These are phyloP conservation scores for Gobiocypris rarus DNA, from an alignment of 2,113 vertebrate species.

Conservation along the genomic window DNA sequence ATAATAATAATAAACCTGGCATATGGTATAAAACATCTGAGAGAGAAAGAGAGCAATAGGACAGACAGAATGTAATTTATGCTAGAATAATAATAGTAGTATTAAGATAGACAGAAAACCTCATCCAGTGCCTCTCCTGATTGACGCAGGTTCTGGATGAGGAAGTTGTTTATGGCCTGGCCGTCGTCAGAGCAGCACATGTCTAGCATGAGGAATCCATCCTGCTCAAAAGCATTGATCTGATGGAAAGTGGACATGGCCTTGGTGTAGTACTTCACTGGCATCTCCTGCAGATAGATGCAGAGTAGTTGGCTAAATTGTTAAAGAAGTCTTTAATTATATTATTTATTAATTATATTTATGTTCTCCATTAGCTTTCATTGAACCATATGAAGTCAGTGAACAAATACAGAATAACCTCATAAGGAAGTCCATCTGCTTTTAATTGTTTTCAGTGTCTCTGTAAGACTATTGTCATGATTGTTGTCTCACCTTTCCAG, in stretches of 20 bases:
- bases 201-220: slow-evolving; percentile 86
- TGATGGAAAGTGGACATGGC: slow-evolving; percentile 88
- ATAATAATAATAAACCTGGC: too few species aligned
- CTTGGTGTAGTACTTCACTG: slow-evolving; percentile 78
- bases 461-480: neutral
- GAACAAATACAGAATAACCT: neutral
- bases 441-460: neutral
- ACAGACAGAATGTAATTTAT: too few species aligned
- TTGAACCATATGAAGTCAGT: neutral
- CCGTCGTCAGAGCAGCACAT: slow-evolving; percentile 87
- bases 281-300: slow-evolving; percentile 73
- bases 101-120: slow-evolving; percentile 57
- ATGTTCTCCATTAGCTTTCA: neutral
- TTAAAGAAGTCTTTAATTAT: neutral
- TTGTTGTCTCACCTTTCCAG: slow-evolving; percentile 79
- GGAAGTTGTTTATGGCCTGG: slow-evolving; percentile 74
- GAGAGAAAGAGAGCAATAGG: too few species aligned
- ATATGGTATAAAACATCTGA: too few species aligned
- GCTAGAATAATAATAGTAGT: too few species aligned
- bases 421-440: neutral
- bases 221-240: slow-evolving; percentile 92
- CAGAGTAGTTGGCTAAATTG: neutral
- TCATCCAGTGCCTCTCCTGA: slow-evolving; percentile 83
- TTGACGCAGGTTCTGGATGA: slow-evolving; percentile 86
- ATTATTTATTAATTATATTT: neutral